phyloP scores from a whole-genome alignment of 2,113 vertebrate species.

The Bombycilla garrulus region DNA sequence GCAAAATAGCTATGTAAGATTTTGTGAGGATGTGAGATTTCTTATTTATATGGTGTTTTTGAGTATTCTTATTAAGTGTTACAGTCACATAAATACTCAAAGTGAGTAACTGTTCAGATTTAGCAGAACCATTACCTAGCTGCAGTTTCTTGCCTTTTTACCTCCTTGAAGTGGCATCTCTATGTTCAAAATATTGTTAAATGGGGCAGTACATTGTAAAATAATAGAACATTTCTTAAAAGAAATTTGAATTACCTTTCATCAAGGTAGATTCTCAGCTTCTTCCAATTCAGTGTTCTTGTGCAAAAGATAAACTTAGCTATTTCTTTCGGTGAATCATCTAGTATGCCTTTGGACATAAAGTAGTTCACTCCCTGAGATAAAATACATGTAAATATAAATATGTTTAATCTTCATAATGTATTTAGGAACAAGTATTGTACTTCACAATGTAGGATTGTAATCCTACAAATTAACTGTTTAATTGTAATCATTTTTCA shows the following conservation, averaged over 20 bases:
- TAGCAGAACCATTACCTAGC: background rate
- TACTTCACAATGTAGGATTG: constrained; percentile 11
- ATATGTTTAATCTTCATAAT: constrained; percentile 6
- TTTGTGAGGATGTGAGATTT: background rate
- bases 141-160: background rate
- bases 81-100: background rate
- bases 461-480: background rate
- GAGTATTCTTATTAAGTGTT: background rate
- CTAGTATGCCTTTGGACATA: constrained; percentile 93
- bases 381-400: constrained; percentile 60
- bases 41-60: background rate
- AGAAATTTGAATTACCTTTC: constrained; percentile 82
- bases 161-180: background rate
- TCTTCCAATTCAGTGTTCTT: constrained; percentile 97
- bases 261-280: constrained; percentile 95
- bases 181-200: background rate
- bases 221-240: background rate
- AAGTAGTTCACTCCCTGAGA: constrained; percentile 93
- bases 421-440: constrained; percentile 1
- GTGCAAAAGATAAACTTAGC: constrained; percentile 99
- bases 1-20: background rate
- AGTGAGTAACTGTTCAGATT: background rate
- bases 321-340: constrained; percentile 93
- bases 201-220: background rate
- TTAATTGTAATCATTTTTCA: too few relatives aligned